Conservation (phyloP, 64 coral and sea anemone genomes). For the Porites lutea region DNA sequence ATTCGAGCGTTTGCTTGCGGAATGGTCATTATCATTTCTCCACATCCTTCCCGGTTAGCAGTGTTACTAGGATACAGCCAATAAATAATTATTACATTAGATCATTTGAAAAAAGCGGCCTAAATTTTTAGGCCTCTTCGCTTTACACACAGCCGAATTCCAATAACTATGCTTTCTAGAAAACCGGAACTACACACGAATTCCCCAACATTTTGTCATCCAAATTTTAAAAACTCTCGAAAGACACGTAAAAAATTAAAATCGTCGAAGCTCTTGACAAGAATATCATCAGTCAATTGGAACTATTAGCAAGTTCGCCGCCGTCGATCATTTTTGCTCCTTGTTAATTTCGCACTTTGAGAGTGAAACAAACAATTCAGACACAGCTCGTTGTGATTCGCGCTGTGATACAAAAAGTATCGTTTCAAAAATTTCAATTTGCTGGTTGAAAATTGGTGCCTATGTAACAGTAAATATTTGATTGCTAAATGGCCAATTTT, state of each 20-base stretch:
- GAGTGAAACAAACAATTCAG: constrained; percentile 9
- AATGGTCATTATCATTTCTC: constrained; percentile 24
- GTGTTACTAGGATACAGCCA: constrained; percentile 23
- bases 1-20: background rate
- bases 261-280: background rate
- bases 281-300: background rate
- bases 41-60: constrained; percentile 13
- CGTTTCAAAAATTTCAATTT: background rate
- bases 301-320: background rate
- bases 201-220: too few relatives aligned
- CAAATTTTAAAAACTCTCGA: background rate
- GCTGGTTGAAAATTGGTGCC: background rate
- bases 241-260: background rate
- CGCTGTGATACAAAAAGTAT: background rate
- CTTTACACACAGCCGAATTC: background rate
- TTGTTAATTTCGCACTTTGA: constrained; percentile 9
- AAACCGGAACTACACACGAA: background rate
- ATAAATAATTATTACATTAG: constrained; percentile 4
- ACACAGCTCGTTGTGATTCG: background rate
- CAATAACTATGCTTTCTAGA: background rate
- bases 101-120: background rate
- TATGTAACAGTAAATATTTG: background rate
- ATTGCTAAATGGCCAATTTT: too few relatives aligned
- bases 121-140: background rate
- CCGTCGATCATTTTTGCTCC: background rate